Conservation (phyloP, 1,140 invertebrate species). For the Paracyclopina nana region DNA sequence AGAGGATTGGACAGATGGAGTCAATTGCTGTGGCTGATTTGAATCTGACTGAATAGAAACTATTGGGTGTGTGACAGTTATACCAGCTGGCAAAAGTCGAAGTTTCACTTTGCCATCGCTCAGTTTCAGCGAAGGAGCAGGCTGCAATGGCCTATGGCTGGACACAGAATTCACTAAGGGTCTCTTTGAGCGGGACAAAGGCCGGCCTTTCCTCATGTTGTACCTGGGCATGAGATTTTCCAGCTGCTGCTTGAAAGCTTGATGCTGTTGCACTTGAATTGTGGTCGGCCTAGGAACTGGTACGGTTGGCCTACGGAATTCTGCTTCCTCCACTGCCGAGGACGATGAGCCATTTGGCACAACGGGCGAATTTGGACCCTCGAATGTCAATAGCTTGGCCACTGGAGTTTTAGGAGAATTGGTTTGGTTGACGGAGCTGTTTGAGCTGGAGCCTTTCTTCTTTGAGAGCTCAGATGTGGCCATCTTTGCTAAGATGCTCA, state of each 20-base stretch:
- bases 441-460: no score
- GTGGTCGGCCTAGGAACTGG: neutral
- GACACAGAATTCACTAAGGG: no score
- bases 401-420: no score
- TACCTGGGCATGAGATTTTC: conserved; percentile 3
- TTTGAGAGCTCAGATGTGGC: no score
- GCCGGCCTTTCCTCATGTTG: conserved; percentile 3
- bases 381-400: no score
- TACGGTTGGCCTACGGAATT: neutral
- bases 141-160: neutral
- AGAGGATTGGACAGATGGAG: neutral
- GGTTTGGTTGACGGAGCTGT: no score
- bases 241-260: conserved; percentile 11
- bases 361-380: no score
- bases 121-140: neutral
- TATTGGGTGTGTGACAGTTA: neutral
- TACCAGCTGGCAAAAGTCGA: neutral
- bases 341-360: no score
- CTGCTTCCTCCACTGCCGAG: neutral
- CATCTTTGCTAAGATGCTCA: no score
- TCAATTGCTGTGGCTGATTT: neutral
- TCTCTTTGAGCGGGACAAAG: neutral
- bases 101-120: conserved; percentile 1
- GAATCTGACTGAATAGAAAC: neutral
- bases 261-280: no score